Evolutionary conservation across 2,888 invertebrate species (phyloP), one percentile per base, ranked within the genome.

Genomic region (Blera fallax): DNA sequence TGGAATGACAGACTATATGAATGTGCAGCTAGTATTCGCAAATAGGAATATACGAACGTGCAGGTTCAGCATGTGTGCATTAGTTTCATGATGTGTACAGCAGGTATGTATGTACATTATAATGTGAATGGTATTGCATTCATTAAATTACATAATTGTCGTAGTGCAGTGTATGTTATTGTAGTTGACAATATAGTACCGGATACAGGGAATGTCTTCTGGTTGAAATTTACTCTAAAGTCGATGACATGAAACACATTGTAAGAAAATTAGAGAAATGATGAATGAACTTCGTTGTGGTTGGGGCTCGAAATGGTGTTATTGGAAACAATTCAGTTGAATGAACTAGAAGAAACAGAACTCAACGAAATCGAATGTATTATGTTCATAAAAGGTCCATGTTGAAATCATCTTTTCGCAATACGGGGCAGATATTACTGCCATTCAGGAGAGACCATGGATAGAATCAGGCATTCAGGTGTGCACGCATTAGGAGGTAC

Each of bases 221-320:
- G 60, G 65, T 65, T 56, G 76, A 72, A 70, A 81, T 81, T 60
- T 72, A 81, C 76, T 85, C 58, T 24, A 29, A 76, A 85, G 81
- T 81, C 85, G 72, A 76, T 65, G 85, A 81, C 85, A 69, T 64
- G 45, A 24, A 48, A 62, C 60, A 48, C 43, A 24, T 16, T 54
- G 24, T n/a, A 27, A 11, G 65, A 24, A 27, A 32, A 52, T 58
- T 34, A 45, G 37, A 29, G 34, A 70, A 70, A 64, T 74, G 80
- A 84, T 84, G 80, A 84, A 84, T 84, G 83, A 79, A 69, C 62
- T 56, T 48, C 11, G 52, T 73, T 60, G 24, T 78, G 60, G 52
- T 73, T 67, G 32, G 37, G 27, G 27, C 58, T 72, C 54, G 5
- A 54, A 54, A 52, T 40, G 1, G 16, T 50, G 11, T 43, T 45